Evolutionary conservation across 2,797 vertebrate species (phyloP), one percentile per base, ranked within the genome.

Genomic region (Anomalospiza imberbis): DNA sequence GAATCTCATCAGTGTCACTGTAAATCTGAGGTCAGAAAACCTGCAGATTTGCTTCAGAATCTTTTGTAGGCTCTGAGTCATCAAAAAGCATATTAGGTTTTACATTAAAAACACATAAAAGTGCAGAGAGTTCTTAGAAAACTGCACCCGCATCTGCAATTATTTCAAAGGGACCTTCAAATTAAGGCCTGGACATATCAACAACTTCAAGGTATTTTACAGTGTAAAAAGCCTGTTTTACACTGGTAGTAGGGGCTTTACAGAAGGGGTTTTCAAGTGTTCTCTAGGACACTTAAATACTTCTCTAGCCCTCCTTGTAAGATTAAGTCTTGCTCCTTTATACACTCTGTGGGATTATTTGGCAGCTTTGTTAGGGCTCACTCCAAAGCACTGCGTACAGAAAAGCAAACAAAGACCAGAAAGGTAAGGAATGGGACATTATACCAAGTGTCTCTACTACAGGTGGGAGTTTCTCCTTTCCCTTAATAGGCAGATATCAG

Each of bases 191-290:
- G 63, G 53, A 70, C 19, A 19, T 51, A 80, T 8, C 24, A 86
- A 87, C 88, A 87, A n/a, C 24, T 18, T 87, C 40, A 85, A 85
- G 12, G 25, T 76, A 91, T 95, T 95, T 85, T 79, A 66, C 54
- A 90, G 63, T 11, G 67, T 79, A 90, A 93, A 92, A 88, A 90
- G 58, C 63, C 62, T 88, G 70, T 79, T 81, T 90, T 85, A 88
- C 34, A 66, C 48, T 73, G 51, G 51, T 76, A 91, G 93, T 44
- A 95, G 85, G 55, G 71, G 85, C 60, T 90, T 93, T 84, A 77
- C 81, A 94, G 91, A 85, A 94, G 62, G 89, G 92, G 62, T 26
- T 89, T 94, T 95, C 53, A 96, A 96, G 94, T 87, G 50, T 61
- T 89, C 67, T 94, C 77, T 47, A 89, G 57, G 67, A 75, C 73